Conservation (phyloP, 1,140 invertebrate species). For the Vollenhovia emeryi region DNA sequence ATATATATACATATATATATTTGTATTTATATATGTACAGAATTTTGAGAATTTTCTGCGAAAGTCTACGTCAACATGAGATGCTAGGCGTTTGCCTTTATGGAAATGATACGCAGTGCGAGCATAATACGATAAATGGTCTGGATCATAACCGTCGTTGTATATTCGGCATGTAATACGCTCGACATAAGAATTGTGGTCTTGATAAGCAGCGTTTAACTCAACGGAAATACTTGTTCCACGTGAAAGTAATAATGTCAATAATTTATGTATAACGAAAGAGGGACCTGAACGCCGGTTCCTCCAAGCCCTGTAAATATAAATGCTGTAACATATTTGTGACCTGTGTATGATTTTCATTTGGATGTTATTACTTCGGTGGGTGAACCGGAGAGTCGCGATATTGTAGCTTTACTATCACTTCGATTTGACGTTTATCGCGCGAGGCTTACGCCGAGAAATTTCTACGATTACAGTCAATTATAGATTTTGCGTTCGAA, state of each 20-base stretch:
- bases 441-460: not conserved
- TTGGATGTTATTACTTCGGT: not conserved
- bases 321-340: slow-evolving; percentile 25
- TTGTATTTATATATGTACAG: not conserved
- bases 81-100: not conserved
- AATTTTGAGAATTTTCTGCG: slow-evolving; percentile 30
- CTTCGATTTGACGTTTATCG: not conserved
- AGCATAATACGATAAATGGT: slow-evolving; percentile 1
- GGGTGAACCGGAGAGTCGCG: too few species aligned
- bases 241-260: slow-evolving; percentile 15
- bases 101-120: slow-evolving; percentile 2
- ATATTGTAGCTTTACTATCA: not conserved
- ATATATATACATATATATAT: not conserved
- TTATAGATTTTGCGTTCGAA: slow-evolving; percentile 18
- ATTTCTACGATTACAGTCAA: slow-evolving; percentile 15
- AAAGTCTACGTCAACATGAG: not conserved
- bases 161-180: not conserved
- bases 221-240: slow-evolving; percentile 6
- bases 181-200: slow-evolving; percentile 10
- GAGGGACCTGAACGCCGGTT: not conserved
- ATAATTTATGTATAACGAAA: not conserved
- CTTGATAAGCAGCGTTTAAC: slow-evolving; percentile 16
- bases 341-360: not conserved
- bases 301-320: slow-evolving; percentile 8
- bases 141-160: not conserved